A percentile compares a stretch with the other conserved stretches of the same genome.
Conservation (phyloP, 2,888 invertebrate genomes). For the Pachydiplax longipennis region DNA sequence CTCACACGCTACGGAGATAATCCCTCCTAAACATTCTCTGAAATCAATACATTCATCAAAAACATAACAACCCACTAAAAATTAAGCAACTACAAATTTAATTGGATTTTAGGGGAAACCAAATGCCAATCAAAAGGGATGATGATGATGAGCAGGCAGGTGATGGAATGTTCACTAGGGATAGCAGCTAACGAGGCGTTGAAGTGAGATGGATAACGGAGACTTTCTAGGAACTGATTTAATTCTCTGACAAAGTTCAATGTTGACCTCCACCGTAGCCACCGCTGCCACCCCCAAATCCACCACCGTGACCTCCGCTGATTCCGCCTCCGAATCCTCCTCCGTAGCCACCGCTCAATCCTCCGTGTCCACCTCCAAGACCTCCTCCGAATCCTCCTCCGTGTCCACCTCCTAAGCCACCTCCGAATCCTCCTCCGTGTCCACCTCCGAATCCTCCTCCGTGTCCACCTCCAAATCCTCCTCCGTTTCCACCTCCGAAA, state of each 20-base stretch:
- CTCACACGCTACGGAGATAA: neutral
- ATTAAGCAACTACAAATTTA: neutral
- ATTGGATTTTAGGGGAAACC: neutral
- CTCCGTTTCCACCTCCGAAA: neutral
- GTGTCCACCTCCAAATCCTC: neutral
- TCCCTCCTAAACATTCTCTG: neutral
- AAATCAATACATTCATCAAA: neutral
- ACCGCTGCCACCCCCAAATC: neutral
- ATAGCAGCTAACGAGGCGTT: too few species aligned
- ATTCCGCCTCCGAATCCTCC: neutral
- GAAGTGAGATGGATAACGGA: too few species aligned
- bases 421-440: neutral
- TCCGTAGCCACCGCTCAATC: neutral
- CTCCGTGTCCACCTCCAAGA: neutral
- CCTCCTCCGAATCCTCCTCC: neutral
- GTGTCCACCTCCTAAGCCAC: neutral
- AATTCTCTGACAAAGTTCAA: too few species aligned
- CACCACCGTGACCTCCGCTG: neutral
- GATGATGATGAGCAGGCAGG: neutral
- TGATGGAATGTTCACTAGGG: neutral
- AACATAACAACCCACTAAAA: neutral
- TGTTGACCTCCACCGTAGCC: neutral
- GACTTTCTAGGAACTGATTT: too few species aligned
- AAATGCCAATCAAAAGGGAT: neutral
- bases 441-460: slow-evolving; percentile 1